Evolutionary conservation across 2,888 invertebrate species (phyloP), one percentile per base, ranked within the genome.

Genomic region (Notodonta ziczac): DNA sequence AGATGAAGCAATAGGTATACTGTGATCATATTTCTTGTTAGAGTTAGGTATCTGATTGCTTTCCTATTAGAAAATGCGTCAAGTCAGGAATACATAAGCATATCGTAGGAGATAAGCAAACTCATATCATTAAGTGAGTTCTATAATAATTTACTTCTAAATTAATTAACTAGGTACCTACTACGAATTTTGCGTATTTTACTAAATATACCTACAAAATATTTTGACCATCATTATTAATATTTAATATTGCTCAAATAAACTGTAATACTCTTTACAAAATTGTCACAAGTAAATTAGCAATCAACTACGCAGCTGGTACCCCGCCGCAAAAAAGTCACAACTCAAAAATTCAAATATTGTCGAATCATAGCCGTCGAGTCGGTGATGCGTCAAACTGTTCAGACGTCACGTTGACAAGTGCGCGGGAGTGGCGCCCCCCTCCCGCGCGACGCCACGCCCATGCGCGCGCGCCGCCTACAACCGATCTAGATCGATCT

Each of bases 401-500:
- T 69, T 69, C 65, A 68, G 76, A 79, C 87, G 87, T 88, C 84
- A 84, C 85, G 79, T 73, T 85, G 88, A 82, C 86, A 79, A 86
- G 80, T 90, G 90, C 87, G 87, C 89, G 81, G 85, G 87, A 86
- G 87, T 85, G 83, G 84, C 81, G 70, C 81, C 78, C 80, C 76
- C 78, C 78, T 76, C 81, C 80, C 80, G 65, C 77, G 73, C 74
- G 60, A 65, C 73, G 82, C 85, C 87, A 85, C 88, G 86, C 88
- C 88, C 68, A 78, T 66, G 78, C 84, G 80, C 82, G 68, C 69
- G 86, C 85, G 77, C 89, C 91, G 89, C 91, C 93, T 80, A 84
- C 85, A 82, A 77, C 72, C 76, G 81, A 88, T 86, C 88, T 86
- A 88, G 88, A 90, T 90, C 84, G 86, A 91, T 89, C 89, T 86